Conservation (phyloP, 2,113 vertebrate genomes). For the Ia io region DNA sequence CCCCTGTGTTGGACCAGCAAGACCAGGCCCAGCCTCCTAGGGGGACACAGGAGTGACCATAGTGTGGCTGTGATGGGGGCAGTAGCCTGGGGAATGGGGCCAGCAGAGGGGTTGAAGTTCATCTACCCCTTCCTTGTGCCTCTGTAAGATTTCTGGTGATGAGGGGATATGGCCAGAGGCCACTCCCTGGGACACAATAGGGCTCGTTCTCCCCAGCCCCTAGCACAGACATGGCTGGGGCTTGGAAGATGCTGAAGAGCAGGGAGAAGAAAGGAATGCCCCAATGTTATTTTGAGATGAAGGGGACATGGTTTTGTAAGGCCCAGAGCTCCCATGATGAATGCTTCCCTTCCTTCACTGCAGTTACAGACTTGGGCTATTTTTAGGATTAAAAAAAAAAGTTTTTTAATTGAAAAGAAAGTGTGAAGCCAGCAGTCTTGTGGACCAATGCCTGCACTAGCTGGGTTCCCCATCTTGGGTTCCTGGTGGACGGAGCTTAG, state of each 20-base stretch:
- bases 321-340: not conserved
- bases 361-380: not conserved
- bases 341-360: not conserved
- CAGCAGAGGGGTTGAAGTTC: not conserved
- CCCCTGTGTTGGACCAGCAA: not conserved
- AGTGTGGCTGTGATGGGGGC: not conserved
- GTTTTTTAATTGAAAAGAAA: slow-evolving; percentile 37
- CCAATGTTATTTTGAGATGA: slow-evolving; percentile 34
- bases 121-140: not conserved
- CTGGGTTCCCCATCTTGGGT: not conserved
- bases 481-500: not conserved
- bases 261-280: not conserved
- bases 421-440: slow-evolving; percentile 20
- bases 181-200: not conserved
- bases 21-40: not conserved
- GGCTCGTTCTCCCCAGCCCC: not conserved
- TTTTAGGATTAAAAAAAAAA: slow-evolving; percentile 43
- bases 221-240: not conserved
- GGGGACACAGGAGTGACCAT: not conserved
- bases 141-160: not conserved
- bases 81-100: not conserved
- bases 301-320: not conserved
- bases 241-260: not conserved
- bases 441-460: not conserved
- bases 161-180: not conserved